These are phyloP conservation scores for Boloria selene DNA, from an alignment of 2,888 invertebrate genomes.

Conservation along the genomic window DNA sequence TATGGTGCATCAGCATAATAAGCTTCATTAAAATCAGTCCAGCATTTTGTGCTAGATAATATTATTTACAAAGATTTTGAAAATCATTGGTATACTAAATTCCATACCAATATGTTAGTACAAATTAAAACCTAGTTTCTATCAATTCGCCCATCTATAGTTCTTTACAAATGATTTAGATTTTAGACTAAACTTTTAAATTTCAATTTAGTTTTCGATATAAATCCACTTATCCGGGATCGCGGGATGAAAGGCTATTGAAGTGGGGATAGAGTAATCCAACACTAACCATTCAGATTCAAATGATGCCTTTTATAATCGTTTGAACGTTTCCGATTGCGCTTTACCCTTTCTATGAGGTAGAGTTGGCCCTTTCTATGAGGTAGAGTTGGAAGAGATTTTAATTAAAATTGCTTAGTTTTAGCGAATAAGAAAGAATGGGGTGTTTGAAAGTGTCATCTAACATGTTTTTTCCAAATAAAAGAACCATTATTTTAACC, in stretches of 20 bases:
- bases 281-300: slow-evolving; percentile 71
- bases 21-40: too few relatives aligned
- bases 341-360: slow-evolving; percentile 53
- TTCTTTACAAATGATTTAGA: background rate
- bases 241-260: slow-evolving; percentile 19
- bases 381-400: slow-evolving; percentile 29
- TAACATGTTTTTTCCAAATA: too few relatives aligned
- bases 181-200: background rate
- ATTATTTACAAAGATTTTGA: too few relatives aligned
- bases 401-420: slow-evolving; percentile 9
- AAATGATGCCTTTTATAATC: slow-evolving; percentile 77
- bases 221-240: slow-evolving; percentile 27
- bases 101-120: too few relatives aligned
- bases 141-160: background rate
- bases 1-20: too few relatives aligned
- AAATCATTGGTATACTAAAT: too few relatives aligned
- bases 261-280: slow-evolving; percentile 58
- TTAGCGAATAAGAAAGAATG: background rate
- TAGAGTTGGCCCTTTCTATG: slow-evolving; percentile 46
- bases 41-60: too few relatives aligned
- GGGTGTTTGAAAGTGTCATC: background rate
- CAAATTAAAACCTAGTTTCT: too few relatives aligned
- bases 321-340: slow-evolving; percentile 65
- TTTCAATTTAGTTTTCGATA: slow-evolving; percentile 13
- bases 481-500: too few relatives aligned